A percentile compares a stretch with the other conserved stretches of the same genome.
phyloP scores from a whole-genome alignment of 2,113 vertebrate genomes.

The Hassar affinis region DNA sequence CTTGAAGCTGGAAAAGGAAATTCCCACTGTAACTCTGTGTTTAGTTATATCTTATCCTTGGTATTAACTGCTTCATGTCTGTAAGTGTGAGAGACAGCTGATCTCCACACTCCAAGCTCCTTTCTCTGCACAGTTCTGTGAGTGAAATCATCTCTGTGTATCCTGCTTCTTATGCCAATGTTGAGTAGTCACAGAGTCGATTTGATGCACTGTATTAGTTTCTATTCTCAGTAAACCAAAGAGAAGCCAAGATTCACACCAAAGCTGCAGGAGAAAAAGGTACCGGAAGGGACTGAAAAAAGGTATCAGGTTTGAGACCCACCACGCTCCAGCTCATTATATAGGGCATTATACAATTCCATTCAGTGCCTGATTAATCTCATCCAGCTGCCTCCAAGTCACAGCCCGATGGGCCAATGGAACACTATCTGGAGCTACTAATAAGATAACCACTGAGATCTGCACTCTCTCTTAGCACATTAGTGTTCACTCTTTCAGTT shows the following conservation, averaged over 20 bases:
- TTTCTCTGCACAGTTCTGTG: background rate
- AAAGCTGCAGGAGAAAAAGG: conserved; percentile 59
- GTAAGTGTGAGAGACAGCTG: background rate
- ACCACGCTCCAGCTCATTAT: conserved; percentile 67
- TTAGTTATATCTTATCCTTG: conserved; percentile 28
- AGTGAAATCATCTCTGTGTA: background rate
- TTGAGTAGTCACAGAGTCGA: background rate
- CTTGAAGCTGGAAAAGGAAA: conserved; percentile 47
- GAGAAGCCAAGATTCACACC: conserved; percentile 37
- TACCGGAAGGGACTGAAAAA: conserved; percentile 23
- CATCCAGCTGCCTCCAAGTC: conserved; percentile 65
- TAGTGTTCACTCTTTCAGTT: conserved; percentile 76
- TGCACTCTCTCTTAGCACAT: conserved; percentile 72
- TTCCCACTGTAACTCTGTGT: conserved; percentile 37
- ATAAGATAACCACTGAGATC: conserved; percentile 75
- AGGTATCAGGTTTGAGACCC: conserved; percentile 49
- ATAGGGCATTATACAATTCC: conserved; percentile 63
- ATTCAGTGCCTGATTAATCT: conserved; percentile 74
- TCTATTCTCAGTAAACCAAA: background rate
- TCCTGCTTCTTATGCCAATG: background rate
- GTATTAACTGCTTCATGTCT: conserved; percentile 4
- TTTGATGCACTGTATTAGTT: background rate
- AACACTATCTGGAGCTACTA: conserved; percentile 71
- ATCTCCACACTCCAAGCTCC: background rate
- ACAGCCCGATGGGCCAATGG: conserved; percentile 66